These are phyloP conservation scores for Ramphastos sulfuratus DNA, from an alignment of 2,113 vertebrate species.

Conservation along the genomic window DNA sequence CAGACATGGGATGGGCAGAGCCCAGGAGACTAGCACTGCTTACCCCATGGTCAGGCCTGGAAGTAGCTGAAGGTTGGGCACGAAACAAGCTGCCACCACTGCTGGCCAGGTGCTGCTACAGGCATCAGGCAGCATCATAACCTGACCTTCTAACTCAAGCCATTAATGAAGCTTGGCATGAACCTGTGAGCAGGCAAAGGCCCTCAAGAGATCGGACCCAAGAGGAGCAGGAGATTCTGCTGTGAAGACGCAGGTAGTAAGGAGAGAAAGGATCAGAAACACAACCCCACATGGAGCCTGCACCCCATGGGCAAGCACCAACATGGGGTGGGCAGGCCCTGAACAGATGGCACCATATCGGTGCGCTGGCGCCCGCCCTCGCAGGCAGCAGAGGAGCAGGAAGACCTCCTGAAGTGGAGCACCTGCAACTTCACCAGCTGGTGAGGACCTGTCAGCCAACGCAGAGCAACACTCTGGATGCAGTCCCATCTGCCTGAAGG, in stretches of 20 bases:
- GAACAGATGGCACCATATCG: background rate
- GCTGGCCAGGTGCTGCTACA: background rate
- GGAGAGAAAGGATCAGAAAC: background rate
- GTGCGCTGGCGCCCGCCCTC: background rate
- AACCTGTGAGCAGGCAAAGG: background rate
- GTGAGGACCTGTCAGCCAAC: accelerated
- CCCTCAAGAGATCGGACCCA: background rate
- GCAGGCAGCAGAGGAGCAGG: background rate
- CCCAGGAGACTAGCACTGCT: background rate
- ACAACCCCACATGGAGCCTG: background rate
- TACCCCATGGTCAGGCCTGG: background rate
- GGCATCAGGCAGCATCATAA: background rate
- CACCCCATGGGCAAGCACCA: background rate
- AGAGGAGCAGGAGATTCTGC: background rate
- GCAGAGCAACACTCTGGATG: background rate
- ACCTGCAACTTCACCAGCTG: background rate
- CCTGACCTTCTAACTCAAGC: too few relatives aligned
- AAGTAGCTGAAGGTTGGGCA: background rate
- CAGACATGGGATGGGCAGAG: background rate
- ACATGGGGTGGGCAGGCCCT: background rate
- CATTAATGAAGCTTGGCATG: background rate
- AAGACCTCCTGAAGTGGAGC: background rate
- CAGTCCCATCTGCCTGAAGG: background rate
- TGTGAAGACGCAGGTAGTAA: background rate
- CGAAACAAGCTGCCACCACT: background rate